These are phyloP conservation scores for Chymomyza caudatula DNA, from an alignment of 2,888 invertebrate species.

Conservation along the genomic window DNA sequence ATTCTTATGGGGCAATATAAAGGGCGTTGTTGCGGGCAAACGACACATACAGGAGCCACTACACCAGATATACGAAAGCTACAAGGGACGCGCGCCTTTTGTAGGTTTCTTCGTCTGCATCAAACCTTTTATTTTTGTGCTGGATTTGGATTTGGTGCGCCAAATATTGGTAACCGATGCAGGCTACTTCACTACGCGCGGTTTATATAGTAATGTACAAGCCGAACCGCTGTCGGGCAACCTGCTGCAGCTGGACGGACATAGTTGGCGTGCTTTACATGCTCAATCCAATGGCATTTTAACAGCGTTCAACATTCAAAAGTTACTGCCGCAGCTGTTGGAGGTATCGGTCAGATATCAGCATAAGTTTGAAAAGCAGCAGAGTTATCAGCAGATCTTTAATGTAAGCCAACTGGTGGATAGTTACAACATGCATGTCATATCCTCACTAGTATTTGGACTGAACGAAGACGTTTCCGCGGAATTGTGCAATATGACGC, in stretches of 20 bases:
- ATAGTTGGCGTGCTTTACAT: constrained; percentile 75
- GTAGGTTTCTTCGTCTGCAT: constrained; percentile 72
- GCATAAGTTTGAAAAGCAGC: constrained; percentile 61
- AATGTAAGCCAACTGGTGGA: constrained; percentile 79
- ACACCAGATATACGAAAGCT: constrained; percentile 59
- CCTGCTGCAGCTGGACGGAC: constrained; percentile 76
- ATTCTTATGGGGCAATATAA: constrained; percentile 67
- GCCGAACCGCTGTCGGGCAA: constrained; percentile 77
- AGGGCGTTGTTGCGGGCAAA: constrained; percentile 60
- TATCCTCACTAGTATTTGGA: constrained; percentile 78
- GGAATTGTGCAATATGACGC: constrained; percentile 72
- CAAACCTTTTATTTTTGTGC: constrained; percentile 66
- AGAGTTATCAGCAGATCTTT: constrained; percentile 1
- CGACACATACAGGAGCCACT: constrained; percentile 54
- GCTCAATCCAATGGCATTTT: constrained; percentile 65
- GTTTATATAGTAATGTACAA: constrained; percentile 66
- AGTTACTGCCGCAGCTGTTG: constrained; percentile 60
- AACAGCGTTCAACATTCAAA: constrained; percentile 60
- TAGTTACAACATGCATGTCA: constrained; percentile 79
- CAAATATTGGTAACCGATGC: constrained; percentile 70
- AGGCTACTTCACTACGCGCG: constrained; percentile 72
- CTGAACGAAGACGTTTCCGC: constrained; percentile 75
- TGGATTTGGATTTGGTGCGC: constrained; percentile 73
- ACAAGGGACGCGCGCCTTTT: constrained; percentile 70
- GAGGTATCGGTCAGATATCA: constrained; percentile 49